Conservation (phyloP, 2,113 vertebrate genomes). For the Propithecus coquereli region DNA sequence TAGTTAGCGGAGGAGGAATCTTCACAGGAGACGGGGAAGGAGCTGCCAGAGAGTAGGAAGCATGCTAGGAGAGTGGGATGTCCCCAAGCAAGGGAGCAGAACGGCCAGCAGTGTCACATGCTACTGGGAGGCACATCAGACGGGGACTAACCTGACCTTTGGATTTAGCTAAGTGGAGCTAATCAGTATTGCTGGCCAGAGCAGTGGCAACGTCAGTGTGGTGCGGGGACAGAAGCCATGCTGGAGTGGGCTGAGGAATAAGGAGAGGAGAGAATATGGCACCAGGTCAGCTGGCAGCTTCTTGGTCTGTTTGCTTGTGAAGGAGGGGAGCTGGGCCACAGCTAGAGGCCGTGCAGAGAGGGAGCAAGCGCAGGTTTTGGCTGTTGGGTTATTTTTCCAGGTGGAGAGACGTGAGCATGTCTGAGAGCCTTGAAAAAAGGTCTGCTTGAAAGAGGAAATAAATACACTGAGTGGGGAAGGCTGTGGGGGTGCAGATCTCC, state of each 20-base stretch:
- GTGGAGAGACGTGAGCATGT: neutral
- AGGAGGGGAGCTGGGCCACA: neutral
- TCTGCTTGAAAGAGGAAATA: neutral
- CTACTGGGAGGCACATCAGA: neutral
- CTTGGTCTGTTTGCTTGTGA: neutral
- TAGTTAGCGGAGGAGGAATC: neutral
- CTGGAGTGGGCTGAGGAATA: neutral
- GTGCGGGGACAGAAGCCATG: neutral
- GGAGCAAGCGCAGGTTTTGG: no score
- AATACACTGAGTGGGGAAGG: accelerated
- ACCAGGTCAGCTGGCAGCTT: neutral
- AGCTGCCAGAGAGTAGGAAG: neutral
- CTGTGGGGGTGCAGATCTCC: neutral
- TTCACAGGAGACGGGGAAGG: neutral
- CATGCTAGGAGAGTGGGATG: accelerated
- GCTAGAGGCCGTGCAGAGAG: accelerated
- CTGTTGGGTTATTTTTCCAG: neutral
- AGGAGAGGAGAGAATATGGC: neutral
- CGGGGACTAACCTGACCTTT: neutral
- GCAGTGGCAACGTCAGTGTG: accelerated
- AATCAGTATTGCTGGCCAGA: neutral
- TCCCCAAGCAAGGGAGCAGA: neutral
- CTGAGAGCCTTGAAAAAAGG: neutral
- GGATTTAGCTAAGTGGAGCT: neutral
- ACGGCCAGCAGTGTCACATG: neutral